Percentiles rank a stretch among this genome's conserved stretches.
These are phyloP conservation scores for Campoletis raptor DNA, from an alignment of 2,888 invertebrate species.

Conservation along the genomic window DNA sequence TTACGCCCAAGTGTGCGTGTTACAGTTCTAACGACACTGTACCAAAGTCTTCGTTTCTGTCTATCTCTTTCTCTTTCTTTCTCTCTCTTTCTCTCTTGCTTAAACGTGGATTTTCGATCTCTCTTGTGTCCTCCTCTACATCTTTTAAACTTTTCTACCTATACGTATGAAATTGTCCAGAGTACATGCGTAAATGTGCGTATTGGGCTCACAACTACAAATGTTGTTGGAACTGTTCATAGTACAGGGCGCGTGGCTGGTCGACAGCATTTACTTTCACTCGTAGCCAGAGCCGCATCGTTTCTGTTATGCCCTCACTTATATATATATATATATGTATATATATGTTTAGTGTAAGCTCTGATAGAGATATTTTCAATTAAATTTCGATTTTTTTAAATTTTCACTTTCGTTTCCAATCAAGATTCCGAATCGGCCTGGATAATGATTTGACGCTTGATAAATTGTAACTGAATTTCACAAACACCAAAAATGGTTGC, in stretches of 20 bases:
- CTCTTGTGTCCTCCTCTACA: constrained; percentile 45
- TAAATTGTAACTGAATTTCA: not conserved
- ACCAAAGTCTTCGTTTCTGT: constrained; percentile 19
- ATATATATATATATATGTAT: not conserved
- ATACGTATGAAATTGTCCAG: constrained; percentile 33
- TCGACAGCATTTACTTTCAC: constrained; percentile 79
- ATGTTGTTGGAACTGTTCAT: too few species aligned
- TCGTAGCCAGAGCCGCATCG: constrained; percentile 70
- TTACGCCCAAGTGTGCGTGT: constrained; percentile 22
- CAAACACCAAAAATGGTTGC: not conserved
- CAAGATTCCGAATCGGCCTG: not conserved
- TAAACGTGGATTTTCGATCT: constrained; percentile 47
- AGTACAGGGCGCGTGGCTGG: constrained; percentile 78
- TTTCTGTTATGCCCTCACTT: constrained; percentile 51
- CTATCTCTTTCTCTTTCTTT: not conserved
- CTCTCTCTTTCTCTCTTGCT: not conserved
- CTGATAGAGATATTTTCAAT: constrained; percentile 9
- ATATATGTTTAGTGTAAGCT: not conserved
- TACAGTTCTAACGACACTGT: constrained; percentile 73
- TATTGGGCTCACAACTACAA: constrained; percentile 54
- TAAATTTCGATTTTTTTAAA: not conserved
- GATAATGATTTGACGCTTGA: not conserved
- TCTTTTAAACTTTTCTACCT: constrained; percentile 37
- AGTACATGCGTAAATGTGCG: constrained; percentile 70
- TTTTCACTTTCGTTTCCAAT: not conserved